Evolutionary conservation across 2,888 invertebrate species (phyloP).

Genomic region (Phalera bucephala): DNA sequence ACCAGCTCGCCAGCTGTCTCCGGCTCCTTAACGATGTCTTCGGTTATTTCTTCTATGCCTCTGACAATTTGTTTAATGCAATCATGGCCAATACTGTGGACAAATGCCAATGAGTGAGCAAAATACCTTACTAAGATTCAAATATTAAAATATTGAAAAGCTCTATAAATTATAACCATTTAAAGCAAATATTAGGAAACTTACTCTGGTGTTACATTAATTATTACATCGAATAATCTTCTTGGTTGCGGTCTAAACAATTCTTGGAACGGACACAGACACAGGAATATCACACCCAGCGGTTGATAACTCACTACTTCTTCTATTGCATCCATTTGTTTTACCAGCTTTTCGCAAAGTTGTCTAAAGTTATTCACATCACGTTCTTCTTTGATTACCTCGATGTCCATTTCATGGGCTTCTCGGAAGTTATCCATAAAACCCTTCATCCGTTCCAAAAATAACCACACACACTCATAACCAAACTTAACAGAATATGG

Average conservation of each 20-base stretch:
- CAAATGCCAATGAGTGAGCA: too few relatives aligned
- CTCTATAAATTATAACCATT: neutral
- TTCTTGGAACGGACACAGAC: constrained; percentile 87
- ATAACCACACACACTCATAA: constrained; percentile 85
- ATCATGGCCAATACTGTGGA: constrained; percentile 84
- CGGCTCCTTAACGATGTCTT: constrained; percentile 86
- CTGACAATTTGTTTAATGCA: constrained; percentile 83
- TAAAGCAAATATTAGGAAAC: constrained; percentile 30
- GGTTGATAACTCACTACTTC: constrained; percentile 86
- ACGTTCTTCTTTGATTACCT: constrained; percentile 84
- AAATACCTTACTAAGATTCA: too few relatives aligned
- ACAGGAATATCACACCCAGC: constrained; percentile 88
- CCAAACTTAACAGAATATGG: constrained; percentile 82
- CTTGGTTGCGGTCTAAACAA: constrained; percentile 88
- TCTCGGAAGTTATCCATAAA: constrained; percentile 88
- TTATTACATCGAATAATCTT: constrained; percentile 85
- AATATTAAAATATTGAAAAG: too few relatives aligned
- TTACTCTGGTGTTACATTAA: constrained; percentile 86
- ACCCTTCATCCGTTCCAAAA: constrained; percentile 85
- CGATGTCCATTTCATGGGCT: constrained; percentile 85
- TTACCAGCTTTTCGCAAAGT: constrained; percentile 86
- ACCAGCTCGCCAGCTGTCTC: constrained; percentile 88
- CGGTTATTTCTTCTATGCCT: constrained; percentile 85
- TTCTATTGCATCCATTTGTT: constrained; percentile 87
- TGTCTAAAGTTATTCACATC: constrained; percentile 85